These are phyloP conservation scores for Columba janthina DNA, from an alignment of 2,113 vertebrate genomes.

Conservation along the genomic window DNA sequence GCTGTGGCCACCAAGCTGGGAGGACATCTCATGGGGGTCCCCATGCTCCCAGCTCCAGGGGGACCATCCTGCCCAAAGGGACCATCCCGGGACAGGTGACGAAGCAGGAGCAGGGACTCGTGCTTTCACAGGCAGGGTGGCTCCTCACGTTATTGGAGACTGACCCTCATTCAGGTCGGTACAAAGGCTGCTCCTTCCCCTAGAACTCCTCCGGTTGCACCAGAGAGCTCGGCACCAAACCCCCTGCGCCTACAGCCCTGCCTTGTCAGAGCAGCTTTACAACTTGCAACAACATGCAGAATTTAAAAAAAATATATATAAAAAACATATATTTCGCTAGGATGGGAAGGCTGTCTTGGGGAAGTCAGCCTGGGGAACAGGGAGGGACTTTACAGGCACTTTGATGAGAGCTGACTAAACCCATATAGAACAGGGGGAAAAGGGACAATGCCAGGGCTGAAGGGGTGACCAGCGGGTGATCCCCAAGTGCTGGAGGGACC, in stretches of 20 bases:
- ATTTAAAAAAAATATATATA: not conserved
- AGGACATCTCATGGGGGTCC: not conserved
- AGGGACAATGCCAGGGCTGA: not conserved
- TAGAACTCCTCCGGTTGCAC: not conserved
- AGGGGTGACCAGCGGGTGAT: not conserved
- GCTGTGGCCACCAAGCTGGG: not conserved
- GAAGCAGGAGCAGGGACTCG: rapidly evolving
- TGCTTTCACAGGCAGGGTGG: not conserved
- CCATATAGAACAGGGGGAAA: not conserved
- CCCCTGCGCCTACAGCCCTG: not conserved
- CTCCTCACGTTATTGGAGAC: not conserved
- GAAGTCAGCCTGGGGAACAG: not conserved
- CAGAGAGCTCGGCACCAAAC: not conserved
- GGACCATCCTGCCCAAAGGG: not conserved
- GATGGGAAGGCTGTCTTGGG: not conserved
- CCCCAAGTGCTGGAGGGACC: not conserved
- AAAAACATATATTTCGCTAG: not conserved
- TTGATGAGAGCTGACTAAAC: not conserved
- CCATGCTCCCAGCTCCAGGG: not conserved
- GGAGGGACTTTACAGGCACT: not conserved
- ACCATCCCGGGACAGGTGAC: not conserved
- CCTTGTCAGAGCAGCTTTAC: not conserved
- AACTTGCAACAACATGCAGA: not conserved
- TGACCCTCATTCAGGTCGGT: rapidly evolving
- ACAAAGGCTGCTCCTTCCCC: not conserved